Conservation (phyloP, 2,888 invertebrate genomes). For the Synanthedon andrenaeformis region DNA sequence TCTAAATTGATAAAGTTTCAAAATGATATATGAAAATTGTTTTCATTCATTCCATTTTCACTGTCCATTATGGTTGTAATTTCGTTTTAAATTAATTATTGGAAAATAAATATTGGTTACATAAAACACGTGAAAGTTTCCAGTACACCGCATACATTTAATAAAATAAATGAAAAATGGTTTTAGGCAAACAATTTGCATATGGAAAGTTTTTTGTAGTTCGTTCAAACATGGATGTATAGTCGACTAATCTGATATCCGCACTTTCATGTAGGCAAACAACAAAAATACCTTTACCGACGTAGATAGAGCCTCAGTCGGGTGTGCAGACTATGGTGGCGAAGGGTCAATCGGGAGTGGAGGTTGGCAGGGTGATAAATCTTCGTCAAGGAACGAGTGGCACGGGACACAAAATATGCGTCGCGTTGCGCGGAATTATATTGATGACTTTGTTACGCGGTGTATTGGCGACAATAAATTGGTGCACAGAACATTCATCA, state of each 20-base stretch:
- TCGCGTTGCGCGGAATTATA: conserved; percentile 8
- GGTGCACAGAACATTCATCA: conserved; percentile 8
- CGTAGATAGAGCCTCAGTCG: not conserved
- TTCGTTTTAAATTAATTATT: no score
- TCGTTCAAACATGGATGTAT: not conserved
- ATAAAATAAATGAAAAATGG: not conserved
- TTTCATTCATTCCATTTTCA: no score
- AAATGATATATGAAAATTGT: no score
- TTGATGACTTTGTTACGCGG: conserved; percentile 11
- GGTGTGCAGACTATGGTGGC: not conserved
- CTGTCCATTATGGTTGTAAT: no score
- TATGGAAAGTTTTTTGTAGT: not conserved
- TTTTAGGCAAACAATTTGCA: not conserved
- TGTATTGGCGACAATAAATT: conserved; percentile 6
- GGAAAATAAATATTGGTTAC: no score
- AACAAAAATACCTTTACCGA: not conserved
- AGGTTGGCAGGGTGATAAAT: conserved; percentile 6
- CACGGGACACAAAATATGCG: conserved; percentile 9
- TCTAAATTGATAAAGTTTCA: no score
- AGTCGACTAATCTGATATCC: not conserved
- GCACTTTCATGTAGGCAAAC: not conserved
- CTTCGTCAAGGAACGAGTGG: conserved; percentile 9
- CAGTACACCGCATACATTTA: no score
- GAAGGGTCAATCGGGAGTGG: not conserved
- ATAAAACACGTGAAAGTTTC: no score